Base-by-base conservation (phyloP, 2,113 vertebrate species). In the Brachypodius melanocephalos region DNA sequence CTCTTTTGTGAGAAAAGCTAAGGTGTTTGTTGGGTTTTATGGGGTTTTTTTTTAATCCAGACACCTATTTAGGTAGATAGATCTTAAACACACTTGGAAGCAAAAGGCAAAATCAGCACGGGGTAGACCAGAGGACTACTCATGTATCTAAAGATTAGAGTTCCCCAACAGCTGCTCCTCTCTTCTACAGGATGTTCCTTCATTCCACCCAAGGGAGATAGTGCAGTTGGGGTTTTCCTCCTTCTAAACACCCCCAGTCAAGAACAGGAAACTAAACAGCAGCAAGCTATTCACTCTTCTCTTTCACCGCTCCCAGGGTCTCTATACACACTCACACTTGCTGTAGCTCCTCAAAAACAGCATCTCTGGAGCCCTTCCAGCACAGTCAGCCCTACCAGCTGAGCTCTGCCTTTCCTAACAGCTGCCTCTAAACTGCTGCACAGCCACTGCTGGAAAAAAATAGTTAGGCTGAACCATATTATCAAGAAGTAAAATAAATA, bases 1-100 rank as follows among this genome's bases (percentile, higher is more conserved):
- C 7, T 25, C 38, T 57, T 85, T 40, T 17, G 12, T 20, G 8
- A 78, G 26, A 29, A 79, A 74, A 67, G 14, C 10, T 62, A 67
- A 55, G 0, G 2, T 1, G 4, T 20, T 26, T 28, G n/a, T 31
- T 21, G 20, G 4, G 2, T 18, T 43, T 34, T 25, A 17, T 34
- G 8, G 8, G 13, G 3, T 10, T 62, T 62, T 62, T 62, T 67
- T 74, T 54, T 40, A 80, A 59, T 12, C 2, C 24, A 55, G 11
- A 24, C 8, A 28, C 45, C 25, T 61, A 24, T 48, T 81, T 48
- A 6, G 10, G 18, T 32, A 78, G 22, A 18, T 1, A 32, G 22
- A 57, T 19, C 25, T 66, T 66, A 66, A 73, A 74, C 14, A 62
- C 20, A 12, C 29, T 32, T 75, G 11, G 26, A 93, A 88, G 18